Evolutionary conservation across 64 coral and sea anemone species (phyloP).

Genomic region (Pachyseris speciosa): DNA sequence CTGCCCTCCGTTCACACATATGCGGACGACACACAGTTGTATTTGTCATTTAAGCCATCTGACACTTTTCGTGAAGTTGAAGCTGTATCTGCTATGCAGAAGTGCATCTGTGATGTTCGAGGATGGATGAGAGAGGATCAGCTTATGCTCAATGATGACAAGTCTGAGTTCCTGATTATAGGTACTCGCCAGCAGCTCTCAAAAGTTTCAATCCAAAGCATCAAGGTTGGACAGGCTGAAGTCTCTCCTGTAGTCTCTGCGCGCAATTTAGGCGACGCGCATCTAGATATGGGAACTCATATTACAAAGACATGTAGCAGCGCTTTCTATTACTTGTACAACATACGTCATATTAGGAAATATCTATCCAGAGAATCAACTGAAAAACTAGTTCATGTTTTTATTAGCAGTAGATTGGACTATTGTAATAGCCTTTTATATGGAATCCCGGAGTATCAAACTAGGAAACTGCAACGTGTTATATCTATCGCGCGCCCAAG

Average conservation of each 20-base stretch:
- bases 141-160: slow-evolving; percentile 72
- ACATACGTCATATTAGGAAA: no score
- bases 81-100: slow-evolving; percentile 30
- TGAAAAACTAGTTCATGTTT: no score
- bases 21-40: slow-evolving; percentile 61
- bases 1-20: slow-evolving; percentile 13
- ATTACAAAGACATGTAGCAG: slow-evolving; percentile 56
- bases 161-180: slow-evolving; percentile 71
- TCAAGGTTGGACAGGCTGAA: slow-evolving; percentile 45
- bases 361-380: no score
- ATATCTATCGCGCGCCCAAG: no score
- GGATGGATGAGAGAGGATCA: slow-evolving; percentile 51
- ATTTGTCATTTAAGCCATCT: slow-evolving; percentile 23
- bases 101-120: slow-evolving; percentile 41
- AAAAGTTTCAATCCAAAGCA: slow-evolving; percentile 31
- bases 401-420: no score
- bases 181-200: slow-evolving; percentile 45
- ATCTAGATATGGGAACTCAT: slow-evolving; percentile 55
- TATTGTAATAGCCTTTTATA: no score
- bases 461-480: no score
- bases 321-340: no score
- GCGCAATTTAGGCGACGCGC: slow-evolving; percentile 59
- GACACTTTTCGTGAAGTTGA: slow-evolving; percentile 2
- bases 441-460: no score
- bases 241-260: slow-evolving; percentile 3